These are phyloP conservation scores for Ceratina australensis DNA, from an alignment of 1,140 invertebrate genomes.

Conservation along the genomic window DNA sequence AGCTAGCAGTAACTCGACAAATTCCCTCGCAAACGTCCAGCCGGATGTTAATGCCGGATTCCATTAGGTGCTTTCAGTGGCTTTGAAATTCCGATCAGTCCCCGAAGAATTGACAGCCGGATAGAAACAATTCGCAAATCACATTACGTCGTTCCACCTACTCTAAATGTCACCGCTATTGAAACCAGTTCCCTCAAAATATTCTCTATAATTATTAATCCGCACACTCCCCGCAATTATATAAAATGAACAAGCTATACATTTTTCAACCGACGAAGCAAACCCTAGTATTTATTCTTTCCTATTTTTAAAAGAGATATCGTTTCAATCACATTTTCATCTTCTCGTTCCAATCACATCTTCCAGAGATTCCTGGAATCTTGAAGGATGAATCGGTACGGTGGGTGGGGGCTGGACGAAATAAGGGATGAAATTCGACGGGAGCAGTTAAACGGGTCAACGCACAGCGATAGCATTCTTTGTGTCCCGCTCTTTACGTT, in stretches of 20 bases:
- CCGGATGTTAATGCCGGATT: background rate
- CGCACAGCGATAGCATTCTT: conserved; percentile 12
- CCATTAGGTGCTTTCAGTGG: background rate
- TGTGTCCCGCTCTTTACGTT: conserved; percentile 1
- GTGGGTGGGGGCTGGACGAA: background rate
- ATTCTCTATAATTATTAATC: too few relatives aligned
- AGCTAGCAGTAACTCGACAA: background rate
- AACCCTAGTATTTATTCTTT: too few relatives aligned
- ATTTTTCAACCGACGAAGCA: too few relatives aligned
- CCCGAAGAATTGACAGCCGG: background rate
- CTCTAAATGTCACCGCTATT: background rate
- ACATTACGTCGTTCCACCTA: background rate
- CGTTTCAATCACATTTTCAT: background rate
- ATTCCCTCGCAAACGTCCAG: conserved; percentile 8
- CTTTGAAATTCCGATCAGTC: conserved; percentile 20
- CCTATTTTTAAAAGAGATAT: background rate
- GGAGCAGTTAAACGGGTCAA: conserved; percentile 21
- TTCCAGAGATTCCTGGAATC: background rate
- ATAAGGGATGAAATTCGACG: conserved; percentile 17
- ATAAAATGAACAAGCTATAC: too few relatives aligned
- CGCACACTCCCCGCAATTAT: too few relatives aligned
- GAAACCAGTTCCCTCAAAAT: background rate
- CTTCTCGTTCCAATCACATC: too few relatives aligned
- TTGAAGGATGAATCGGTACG: background rate
- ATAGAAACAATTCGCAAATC: background rate